These are phyloP conservation scores for Rousettus madagascariensis DNA, from an alignment of 2,797 vertebrate genomes.

Conservation along the genomic window DNA sequence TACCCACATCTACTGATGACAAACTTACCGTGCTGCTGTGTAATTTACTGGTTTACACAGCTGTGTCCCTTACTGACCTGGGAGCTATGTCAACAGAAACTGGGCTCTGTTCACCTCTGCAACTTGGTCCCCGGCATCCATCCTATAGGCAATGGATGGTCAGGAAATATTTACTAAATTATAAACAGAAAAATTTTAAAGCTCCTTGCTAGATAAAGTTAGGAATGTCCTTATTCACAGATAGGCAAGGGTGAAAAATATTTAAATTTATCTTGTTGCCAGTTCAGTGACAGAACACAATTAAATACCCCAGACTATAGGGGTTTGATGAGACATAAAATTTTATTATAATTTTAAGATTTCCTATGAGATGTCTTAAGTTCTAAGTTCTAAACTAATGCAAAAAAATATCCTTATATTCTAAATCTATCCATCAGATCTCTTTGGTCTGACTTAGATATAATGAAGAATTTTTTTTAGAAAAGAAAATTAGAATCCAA, in stretches of 20 bases:
- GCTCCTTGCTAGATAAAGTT: neutral
- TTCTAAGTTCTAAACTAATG: neutral
- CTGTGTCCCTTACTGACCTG: neutral
- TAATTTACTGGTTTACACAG: neutral
- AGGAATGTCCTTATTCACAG: neutral
- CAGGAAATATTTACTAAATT: neutral
- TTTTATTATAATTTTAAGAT: neutral
- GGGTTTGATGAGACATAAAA: neutral
- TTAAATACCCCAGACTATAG: neutral
- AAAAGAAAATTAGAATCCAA: constrained; percentile 23
- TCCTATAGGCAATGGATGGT: neutral
- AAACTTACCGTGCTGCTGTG: neutral
- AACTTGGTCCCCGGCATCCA: neutral
- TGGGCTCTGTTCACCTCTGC: neutral
- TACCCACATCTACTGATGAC: neutral
- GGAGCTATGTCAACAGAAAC: neutral
- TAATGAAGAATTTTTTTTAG: neutral
- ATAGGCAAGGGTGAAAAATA: neutral
- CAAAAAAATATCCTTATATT: neutral
- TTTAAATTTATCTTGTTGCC: neutral
- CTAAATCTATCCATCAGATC: neutral
- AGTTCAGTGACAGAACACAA: neutral
- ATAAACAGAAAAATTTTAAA: neutral
- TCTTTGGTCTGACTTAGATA: neutral
- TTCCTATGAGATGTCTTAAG: neutral